A percentile compares a stretch with the other conserved stretches of the same genome.
These are phyloP conservation scores for Diadophis punctatus DNA, from an alignment of 2,113 vertebrate species.

Conservation along the genomic window DNA sequence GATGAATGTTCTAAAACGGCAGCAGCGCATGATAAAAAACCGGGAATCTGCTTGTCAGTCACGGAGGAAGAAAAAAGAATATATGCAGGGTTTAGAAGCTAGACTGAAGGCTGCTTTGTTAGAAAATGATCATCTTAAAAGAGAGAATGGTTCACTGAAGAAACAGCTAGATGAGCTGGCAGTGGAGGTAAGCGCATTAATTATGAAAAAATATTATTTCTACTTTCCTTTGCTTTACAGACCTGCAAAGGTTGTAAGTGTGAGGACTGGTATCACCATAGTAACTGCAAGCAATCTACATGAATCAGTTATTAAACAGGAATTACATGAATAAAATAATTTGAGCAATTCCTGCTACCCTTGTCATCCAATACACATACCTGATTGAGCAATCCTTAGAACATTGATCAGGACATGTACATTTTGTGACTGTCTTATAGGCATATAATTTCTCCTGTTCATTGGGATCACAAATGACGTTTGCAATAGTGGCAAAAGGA, in stretches of 20 bases:
- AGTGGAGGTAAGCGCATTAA: conserved; percentile 73
- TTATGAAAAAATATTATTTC: not conserved
- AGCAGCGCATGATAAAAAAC: conserved; percentile 97
- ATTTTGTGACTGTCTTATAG: not conserved
- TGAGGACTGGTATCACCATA: not conserved
- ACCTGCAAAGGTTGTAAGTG: not conserved
- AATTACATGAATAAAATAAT: not conserved
- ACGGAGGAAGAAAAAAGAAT: conserved; percentile 94
- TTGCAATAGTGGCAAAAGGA: not conserved
- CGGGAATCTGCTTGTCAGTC: conserved; percentile 91
- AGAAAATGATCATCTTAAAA: conserved; percentile 87
- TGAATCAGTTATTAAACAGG: not conserved
- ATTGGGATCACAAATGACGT: not conserved
- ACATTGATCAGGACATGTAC: not conserved
- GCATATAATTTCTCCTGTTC: not conserved
- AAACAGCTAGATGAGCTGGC: conserved; percentile 85
- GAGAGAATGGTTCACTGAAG: conserved; percentile 87
- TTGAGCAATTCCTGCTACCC: not conserved
- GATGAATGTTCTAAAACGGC: conserved; percentile 80
- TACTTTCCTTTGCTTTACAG: not conserved
- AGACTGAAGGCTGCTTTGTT: conserved; percentile 81
- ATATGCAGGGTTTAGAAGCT: conserved; percentile 83
- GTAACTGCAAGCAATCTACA: not conserved
- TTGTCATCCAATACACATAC: not conserved
- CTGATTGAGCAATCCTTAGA: not conserved